Conservation (phyloP, 2,797 vertebrate genomes). For the Halcyon badia region DNA sequence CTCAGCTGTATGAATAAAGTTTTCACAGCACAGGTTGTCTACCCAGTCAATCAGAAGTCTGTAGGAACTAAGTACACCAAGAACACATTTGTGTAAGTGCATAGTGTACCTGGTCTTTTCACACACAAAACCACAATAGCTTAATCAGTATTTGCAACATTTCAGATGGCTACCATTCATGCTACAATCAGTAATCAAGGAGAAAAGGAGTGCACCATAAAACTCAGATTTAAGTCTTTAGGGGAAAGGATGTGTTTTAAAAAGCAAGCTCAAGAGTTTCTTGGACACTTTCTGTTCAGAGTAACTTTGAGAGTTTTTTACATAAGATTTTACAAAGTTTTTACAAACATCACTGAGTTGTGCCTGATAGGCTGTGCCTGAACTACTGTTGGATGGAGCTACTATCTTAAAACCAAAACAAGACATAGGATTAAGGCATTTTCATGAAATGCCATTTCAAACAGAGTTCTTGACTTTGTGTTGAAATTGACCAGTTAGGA, state of each 20-base stretch:
- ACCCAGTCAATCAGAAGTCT: background rate
- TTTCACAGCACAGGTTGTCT: background rate
- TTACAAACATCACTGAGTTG: background rate
- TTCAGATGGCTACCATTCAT: background rate
- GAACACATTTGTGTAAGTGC: background rate
- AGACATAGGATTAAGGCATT: background rate
- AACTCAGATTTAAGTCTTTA: background rate
- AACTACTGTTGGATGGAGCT: background rate
- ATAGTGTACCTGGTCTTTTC: background rate
- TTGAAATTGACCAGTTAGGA: background rate
- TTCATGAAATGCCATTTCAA: background rate
- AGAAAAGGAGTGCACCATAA: background rate
- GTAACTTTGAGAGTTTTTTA: background rate
- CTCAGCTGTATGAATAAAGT: background rate
- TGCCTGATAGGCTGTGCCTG: background rate
- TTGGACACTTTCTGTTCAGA: background rate
- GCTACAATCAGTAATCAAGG: background rate
- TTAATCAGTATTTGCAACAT: background rate
- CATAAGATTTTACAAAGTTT: background rate
- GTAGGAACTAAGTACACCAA: background rate
- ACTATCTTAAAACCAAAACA: background rate
- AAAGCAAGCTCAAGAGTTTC: background rate
- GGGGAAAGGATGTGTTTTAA: background rate
- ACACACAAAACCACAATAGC: background rate
- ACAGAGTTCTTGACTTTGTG: background rate